Base-by-base conservation (phyloP, 1,140 invertebrate genomes). In the Pseudomyrmex concolor region DNA sequence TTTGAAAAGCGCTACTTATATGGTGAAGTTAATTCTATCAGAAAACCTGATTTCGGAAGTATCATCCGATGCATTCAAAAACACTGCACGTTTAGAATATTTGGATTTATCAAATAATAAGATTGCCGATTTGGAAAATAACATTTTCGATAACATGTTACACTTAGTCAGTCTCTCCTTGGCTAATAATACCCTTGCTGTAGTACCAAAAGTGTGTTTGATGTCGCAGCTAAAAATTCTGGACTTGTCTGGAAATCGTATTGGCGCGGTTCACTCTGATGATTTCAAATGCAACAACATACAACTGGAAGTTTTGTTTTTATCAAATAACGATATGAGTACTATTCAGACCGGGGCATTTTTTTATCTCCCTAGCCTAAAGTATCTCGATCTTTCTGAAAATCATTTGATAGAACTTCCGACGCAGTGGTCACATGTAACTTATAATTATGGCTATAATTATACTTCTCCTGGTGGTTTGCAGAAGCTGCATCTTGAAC, bases 301-400 rank as follows among this genome's bases (percentile, higher is more conserved):
- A 10, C 1, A 10, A 0, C 48, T 94, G 7, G 88, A 90, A 17
- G 87, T 76, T 45, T 72, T 94, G 1, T 83, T 87, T 13, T 51
- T 94, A 7, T 85, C 89, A 12, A 74, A 88, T 5, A 94, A 94
- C 60, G 25, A 73, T 12, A 92, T 94, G 54, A 71, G 45, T 0
- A 82, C 64, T 0, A 89, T 94, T n/a, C 88, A 90, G 2, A 72
- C 7, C 0, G 71, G 87, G 13, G 85, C 90, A 7, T 93, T 94
- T 60, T 51, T 74, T 0, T 85, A 89, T 51, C 43, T 93, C 8
- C 34, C 64, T 0, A 73, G 59, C 0, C 50, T 94, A 2, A 84
- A 86, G 22, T 88, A 90, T 19, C 51, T 94, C 7, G 93, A 94
- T 45, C 83, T 94, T 0, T 93, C 93, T 0, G 70, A 90, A 59